Evolutionary conservation across 2,113 vertebrate genomes (phyloP).

Genomic region (Acrocephalus kingi): DNA sequence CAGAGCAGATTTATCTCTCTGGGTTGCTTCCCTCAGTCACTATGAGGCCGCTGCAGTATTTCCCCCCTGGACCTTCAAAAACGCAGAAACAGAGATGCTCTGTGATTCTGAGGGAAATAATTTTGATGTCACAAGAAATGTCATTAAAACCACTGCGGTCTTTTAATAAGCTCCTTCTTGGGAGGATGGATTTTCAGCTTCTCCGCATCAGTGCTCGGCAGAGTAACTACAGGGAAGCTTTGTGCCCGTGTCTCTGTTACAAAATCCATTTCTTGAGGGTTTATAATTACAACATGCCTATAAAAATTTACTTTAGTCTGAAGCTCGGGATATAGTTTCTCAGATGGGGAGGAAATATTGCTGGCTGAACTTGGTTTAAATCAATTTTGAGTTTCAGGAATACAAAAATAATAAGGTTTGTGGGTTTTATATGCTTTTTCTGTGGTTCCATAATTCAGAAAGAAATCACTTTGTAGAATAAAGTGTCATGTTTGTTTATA

Average conservation of each 20-base stretch:
- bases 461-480: conserved; percentile 58
- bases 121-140: conserved; percentile 45
- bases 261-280: conserved; percentile 23
- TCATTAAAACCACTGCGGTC: conserved; percentile 43
- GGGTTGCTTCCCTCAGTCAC: not conserved
- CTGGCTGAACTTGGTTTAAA: conserved; percentile 50
- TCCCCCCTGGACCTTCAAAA: not conserved
- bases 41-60: not conserved
- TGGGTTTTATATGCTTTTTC: conserved; percentile 53
- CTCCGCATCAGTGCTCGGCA: not conserved
- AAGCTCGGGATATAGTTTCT: conserved; percentile 31
- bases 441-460: conserved; percentile 44
- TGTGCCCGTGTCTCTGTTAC: not conserved
- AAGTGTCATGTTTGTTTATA: conserved; percentile 63
- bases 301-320: conserved; percentile 57
- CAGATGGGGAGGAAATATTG: conserved; percentile 40
- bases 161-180: conserved; percentile 57
- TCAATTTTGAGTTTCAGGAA: conserved; percentile 58
- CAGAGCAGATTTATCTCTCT: not conserved
- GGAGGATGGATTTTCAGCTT: conserved; percentile 51
- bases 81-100: not conserved
- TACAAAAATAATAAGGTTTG: conserved; percentile 61
- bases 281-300: conserved; percentile 57
- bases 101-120: conserved; percentile 31
- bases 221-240: conserved; percentile 31